Percentiles rank a stretch among this genome's conserved stretches.
Evolutionary conservation across 2,113 vertebrate genomes (phyloP).

Genomic region (Junco hyemalis): DNA sequence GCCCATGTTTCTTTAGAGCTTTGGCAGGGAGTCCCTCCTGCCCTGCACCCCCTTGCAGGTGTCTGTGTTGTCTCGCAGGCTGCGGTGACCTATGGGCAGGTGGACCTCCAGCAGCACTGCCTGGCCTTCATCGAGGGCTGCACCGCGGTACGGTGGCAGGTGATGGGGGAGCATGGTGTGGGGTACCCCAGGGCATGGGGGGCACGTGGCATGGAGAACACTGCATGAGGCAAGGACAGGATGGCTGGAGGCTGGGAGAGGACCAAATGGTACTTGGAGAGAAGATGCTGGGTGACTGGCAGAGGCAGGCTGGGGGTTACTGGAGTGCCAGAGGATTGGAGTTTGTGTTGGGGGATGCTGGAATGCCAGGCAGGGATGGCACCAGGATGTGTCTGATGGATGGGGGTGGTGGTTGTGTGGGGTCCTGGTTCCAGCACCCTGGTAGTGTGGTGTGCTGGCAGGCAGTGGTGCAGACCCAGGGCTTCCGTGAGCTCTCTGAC

Average conservation of each 20-base stretch:
- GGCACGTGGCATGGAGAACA: rapidly evolving
- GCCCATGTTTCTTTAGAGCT: not conserved
- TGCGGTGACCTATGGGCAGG: conserved; percentile 76
- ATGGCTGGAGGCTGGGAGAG: not conserved
- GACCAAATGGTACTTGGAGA: not conserved
- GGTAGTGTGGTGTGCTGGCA: not conserved
- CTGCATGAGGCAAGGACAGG: not conserved
- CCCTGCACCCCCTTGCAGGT: not conserved
- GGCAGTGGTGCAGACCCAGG: conserved; percentile 73
- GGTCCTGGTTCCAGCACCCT: rapidly evolving
- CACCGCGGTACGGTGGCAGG: conserved; percentile 52
- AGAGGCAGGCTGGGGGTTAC: not conserved
- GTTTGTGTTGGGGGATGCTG: not conserved
- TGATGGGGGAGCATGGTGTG: not conserved
- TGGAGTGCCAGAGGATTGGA: not conserved
- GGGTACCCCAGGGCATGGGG: not conserved
- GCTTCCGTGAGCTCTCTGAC: conserved; percentile 78
- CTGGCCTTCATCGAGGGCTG: conserved; percentile 75
- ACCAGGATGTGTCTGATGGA: not conserved
- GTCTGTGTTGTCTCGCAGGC: conserved; percentile 60
- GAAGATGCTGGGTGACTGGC: not conserved
- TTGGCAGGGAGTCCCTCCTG: not conserved
- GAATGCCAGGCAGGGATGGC: not conserved
- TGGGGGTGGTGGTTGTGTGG: not conserved
- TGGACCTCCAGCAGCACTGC: conserved; percentile 71